Evolutionary conservation across 2,888 invertebrate genomes (phyloP).

Genomic region (Ophioninae sp.): DNA sequence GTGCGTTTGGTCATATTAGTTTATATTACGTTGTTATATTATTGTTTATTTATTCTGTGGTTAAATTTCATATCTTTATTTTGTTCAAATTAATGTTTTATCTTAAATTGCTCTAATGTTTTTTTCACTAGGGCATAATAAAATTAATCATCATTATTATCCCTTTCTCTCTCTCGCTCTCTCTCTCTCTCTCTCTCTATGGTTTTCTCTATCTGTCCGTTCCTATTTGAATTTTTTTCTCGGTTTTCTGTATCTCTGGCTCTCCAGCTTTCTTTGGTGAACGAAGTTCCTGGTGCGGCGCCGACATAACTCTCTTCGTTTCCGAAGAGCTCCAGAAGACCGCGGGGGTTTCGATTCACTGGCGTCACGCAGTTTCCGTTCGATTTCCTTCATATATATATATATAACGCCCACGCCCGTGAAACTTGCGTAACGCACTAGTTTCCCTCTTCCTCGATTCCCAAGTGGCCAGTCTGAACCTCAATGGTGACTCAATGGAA

Average conservation of each 20-base stretch:
- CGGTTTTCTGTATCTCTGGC: no score
- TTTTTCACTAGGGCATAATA: no score
- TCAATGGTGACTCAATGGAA: slow-evolving; percentile 3
- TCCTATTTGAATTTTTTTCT: no score
- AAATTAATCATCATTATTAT: no score
- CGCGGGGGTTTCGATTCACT: slow-evolving; percentile 50
- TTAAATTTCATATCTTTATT: no score
- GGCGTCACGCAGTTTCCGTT: slow-evolving; percentile 55
- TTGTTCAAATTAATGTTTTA: no score
- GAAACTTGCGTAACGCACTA: slow-evolving; percentile 33
- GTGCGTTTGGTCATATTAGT: no score
- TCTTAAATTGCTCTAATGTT: no score
- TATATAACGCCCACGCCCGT: slow-evolving; percentile 28
- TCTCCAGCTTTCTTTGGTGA: background rate
- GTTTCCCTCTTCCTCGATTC: slow-evolving; percentile 18
- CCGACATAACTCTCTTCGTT: slow-evolving; percentile 66
- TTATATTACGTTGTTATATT: no score
- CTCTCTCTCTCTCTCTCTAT: no score
- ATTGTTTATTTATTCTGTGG: no score
- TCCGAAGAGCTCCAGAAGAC: slow-evolving; percentile 42
- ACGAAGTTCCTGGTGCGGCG: slow-evolving; percentile 39
- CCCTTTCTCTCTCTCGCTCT: background rate
- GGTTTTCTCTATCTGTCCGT: no score
- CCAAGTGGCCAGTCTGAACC: background rate
- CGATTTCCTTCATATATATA: background rate